These are phyloP conservation scores for Xiphophorus maculatus DNA, from an alignment of 2,113 vertebrate species.

Conservation along the genomic window DNA sequence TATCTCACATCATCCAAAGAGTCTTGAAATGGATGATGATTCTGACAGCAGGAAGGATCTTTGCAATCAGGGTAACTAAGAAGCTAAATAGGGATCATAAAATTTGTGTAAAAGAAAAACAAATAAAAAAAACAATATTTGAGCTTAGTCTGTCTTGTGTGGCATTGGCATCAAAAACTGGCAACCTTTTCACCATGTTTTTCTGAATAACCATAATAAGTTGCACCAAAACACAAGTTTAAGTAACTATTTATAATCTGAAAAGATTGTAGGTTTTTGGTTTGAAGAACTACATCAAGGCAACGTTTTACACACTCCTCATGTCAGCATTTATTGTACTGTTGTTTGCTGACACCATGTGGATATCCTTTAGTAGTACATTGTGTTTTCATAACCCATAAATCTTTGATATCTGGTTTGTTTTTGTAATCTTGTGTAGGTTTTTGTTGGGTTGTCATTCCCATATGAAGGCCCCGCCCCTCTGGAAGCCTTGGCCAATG, in stretches of 20 bases:
- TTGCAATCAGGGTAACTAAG: no score
- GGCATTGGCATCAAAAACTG: background rate
- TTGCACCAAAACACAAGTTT: background rate
- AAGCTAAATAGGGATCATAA: no score
- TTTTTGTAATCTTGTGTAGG: conserved; percentile 10
- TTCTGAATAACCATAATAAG: background rate
- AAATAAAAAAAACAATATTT: no score
- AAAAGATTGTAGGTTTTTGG: background rate
- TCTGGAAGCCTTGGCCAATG: conserved; percentile 91
- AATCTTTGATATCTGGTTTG: no score
- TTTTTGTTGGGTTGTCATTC: conserved; percentile 89
- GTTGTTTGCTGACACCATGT: conserved; percentile 40
- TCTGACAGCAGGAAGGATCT: no score
- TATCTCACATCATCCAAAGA: no score
- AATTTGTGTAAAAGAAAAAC: no score
- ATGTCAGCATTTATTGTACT: background rate
- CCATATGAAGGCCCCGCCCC: conserved; percentile 91
- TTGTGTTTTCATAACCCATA: background rate
- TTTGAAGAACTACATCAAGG: background rate
- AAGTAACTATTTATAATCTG: background rate
- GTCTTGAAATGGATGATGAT: no score
- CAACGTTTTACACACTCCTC: background rate
- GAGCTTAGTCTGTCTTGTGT: background rate
- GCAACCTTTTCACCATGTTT: background rate
- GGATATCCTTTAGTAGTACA: conserved; percentile 32